These are phyloP conservation scores for Echinarachnius parma DNA, from an alignment of 53 echinoderm and acorn worm species.

Conservation along the genomic window DNA sequence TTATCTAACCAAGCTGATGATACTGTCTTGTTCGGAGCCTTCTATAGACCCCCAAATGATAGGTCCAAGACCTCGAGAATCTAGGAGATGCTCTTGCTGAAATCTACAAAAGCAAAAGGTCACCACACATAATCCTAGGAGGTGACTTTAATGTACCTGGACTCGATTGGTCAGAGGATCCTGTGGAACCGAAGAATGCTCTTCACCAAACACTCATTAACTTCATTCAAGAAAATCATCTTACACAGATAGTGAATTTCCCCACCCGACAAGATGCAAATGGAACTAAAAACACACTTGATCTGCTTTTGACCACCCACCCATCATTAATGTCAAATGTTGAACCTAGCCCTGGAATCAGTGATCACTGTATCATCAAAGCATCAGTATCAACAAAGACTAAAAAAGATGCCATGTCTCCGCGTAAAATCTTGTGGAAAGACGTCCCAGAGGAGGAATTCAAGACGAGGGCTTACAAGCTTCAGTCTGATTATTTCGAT, in stretches of 20 bases:
- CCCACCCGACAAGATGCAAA: constrained; percentile 4
- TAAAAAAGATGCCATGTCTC: background rate
- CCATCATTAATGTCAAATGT: constrained; percentile 9
- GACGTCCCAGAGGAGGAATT: constrained; percentile 3
- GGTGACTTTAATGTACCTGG: constrained; percentile 17
- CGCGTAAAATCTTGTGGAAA: constrained; percentile 3
- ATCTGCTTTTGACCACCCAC: constrained; percentile 15
- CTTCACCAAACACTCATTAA: background rate
- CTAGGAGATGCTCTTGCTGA: no score
- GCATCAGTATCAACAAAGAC: background rate
- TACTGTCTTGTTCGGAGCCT: constrained; percentile 7
- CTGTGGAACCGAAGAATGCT: constrained; percentile 9
- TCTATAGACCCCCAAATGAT: constrained; percentile 19
- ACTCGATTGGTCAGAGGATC: background rate
- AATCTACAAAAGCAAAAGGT: background rate
- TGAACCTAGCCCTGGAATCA: constrained; percentile 21
- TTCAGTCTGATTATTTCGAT: background rate
- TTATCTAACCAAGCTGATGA: background rate
- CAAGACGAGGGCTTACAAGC: background rate
- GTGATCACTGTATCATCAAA: constrained; percentile 30
- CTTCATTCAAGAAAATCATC: constrained; percentile 1
- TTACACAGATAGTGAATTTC: constrained; percentile 1
- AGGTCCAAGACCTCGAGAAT: background rate
- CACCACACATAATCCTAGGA: background rate
- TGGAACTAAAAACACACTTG: background rate